These are phyloP conservation scores for Carposina sasakii DNA, from an alignment of 1,140 invertebrate genomes.

Conservation along the genomic window DNA sequence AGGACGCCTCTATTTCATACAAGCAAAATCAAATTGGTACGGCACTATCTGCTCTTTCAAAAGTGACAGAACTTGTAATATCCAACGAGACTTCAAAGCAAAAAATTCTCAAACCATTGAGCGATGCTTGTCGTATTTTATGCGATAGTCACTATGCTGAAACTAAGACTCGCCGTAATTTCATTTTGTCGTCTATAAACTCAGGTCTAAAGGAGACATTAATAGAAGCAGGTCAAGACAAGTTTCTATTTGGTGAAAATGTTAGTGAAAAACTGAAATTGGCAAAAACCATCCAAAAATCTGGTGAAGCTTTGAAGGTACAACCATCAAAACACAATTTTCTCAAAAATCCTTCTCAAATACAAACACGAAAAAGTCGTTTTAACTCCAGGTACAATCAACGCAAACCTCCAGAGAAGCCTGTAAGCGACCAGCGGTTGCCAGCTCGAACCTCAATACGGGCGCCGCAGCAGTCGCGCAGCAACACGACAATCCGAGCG, in stretches of 20 bases:
- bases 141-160: conserved; percentile 9
- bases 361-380: conserved; percentile 3
- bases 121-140: conserved; percentile 13
- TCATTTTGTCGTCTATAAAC: conserved; percentile 4
- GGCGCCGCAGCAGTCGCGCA: too few relatives aligned
- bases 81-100: neutral
- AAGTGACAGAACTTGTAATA: conserved; percentile 5
- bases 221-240: neutral
- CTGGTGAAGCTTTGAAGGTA: conserved; percentile 11
- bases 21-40: conserved; percentile 6
- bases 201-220: conserved; percentile 3
- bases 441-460: neutral
- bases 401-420: neutral
- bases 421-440: neutral
- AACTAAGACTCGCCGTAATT: conserved; percentile 9
- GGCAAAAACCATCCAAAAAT: conserved; percentile 8
- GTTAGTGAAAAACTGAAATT: conserved; percentile 13
- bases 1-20: neutral
- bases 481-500: neutral
- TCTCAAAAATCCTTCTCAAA: neutral
- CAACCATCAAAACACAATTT: neutral
- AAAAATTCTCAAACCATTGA: conserved; percentile 6
- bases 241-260: conserved; percentile 14
- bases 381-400: conserved; percentile 7
- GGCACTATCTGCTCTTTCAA: conserved; percentile 6